These are phyloP conservation scores for Zygaena filipendulae DNA, from an alignment of 2,888 invertebrate genomes.

Conservation along the genomic window DNA sequence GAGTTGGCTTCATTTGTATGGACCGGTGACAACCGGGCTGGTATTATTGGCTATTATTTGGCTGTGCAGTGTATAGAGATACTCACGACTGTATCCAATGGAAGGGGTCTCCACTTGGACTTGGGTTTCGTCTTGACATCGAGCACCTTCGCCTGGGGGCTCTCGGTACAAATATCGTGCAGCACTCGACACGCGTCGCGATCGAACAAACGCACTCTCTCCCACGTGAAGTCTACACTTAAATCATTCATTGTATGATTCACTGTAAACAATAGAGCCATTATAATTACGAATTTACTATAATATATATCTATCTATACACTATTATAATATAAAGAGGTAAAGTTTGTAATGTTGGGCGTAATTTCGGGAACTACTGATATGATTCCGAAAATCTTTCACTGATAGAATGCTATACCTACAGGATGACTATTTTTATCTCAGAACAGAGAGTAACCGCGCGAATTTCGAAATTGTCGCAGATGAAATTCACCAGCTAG, in stretches of 20 bases:
- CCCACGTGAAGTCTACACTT: conserved; percentile 90
- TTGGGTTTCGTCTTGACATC: conserved; percentile 88
- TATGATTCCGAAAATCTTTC: too few relatives aligned
- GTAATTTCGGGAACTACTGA: too few relatives aligned
- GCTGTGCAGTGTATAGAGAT: too few relatives aligned
- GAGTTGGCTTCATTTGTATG: too few relatives aligned
- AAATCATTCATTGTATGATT: conserved; percentile 79
- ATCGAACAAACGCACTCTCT: conserved; percentile 88
- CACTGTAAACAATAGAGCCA: conserved; percentile 71
- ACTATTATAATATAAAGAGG: conserved; percentile 3
- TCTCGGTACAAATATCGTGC: conserved; percentile 82
- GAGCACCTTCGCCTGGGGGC: conserved; percentile 77
- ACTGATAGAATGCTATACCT: too few relatives aligned
- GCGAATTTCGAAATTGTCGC: too few relatives aligned
- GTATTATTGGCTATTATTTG: too few relatives aligned
- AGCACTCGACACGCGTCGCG: conserved; percentile 83
- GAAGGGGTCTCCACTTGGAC: conserved; percentile 94
- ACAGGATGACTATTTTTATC: too few relatives aligned
- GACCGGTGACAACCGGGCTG: too few relatives aligned
- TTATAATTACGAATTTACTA: conserved; percentile 2
- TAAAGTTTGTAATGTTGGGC: conserved; percentile 7
- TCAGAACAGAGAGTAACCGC: too few relatives aligned
- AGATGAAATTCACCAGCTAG: too few relatives aligned
- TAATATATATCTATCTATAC: neutral
- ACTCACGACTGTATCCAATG: conserved; percentile 94